phyloP scores from a whole-genome alignment of 2,888 invertebrate species.

The Orthosia gothica region DNA sequence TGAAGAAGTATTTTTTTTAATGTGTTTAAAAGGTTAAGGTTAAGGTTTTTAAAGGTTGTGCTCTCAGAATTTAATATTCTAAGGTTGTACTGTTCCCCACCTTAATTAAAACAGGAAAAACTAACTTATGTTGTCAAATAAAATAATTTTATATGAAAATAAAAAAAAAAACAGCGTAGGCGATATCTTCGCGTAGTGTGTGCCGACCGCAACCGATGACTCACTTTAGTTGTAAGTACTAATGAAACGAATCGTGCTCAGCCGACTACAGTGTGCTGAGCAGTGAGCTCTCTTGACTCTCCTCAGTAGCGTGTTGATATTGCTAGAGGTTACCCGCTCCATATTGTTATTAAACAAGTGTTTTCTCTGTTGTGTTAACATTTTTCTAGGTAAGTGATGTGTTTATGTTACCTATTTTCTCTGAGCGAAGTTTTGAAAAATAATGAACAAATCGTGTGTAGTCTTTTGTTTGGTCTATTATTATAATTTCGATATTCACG shows the following conservation, averaged over 20 bases:
- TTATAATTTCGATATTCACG: not conserved
- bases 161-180: not conserved
- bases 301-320: slow-evolving; percentile 63
- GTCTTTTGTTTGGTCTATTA: slow-evolving; percentile 7
- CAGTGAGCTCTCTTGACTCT: slow-evolving; percentile 37
- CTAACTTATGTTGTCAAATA: not conserved
- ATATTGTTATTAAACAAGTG: slow-evolving; percentile 41
- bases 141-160: not conserved
- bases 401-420: not conserved
- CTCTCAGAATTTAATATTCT: too few species aligned
- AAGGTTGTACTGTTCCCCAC: too few species aligned
- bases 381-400: slow-evolving; percentile 53
- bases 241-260: slow-evolving; percentile 64
- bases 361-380: slow-evolving; percentile 25
- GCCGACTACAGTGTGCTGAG: slow-evolving; percentile 35
- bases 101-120: too few species aligned
- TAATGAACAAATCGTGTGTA: too few species aligned
- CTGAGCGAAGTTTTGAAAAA: not conserved
- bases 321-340: slow-evolving; percentile 57
- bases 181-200: slow-evolving; percentile 43
- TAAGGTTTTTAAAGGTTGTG: not conserved
- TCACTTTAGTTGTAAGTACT: slow-evolving; percentile 58
- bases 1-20: too few species aligned
- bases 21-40: too few species aligned
- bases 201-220: slow-evolving; percentile 56